Base-by-base conservation (phyloP, 2,888 invertebrate species). In the Acleris laterana region DNA sequence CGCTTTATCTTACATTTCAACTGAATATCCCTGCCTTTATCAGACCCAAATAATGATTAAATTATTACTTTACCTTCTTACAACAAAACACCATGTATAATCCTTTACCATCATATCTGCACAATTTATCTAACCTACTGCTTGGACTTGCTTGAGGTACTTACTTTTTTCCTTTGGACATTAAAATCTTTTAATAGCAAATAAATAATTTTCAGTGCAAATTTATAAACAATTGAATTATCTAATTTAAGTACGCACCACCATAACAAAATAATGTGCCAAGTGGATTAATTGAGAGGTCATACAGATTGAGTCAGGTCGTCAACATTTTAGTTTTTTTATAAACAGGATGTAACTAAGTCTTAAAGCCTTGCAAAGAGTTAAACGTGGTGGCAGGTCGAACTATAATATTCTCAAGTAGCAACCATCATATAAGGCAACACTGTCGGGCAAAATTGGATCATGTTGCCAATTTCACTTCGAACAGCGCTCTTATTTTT, bases 141-240 rank as follows among this genome's bases (percentile, higher is more conserved):
- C 60, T 61, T 65, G 65, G 65, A 65, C 65, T 61, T 61, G 60
- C 65, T 61, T 44, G 65, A 65, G 65, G 65, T 65, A 65, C 60
- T 60, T 25, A 60, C 25, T 42, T 52, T 25, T 49, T 53, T 48
- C 57, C 64, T 59, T 56, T 65, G 60, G 56, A 65, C 65, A 56
- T 56, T 42, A 53, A 65, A 55, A 19, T 58, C n/a, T n/a, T n/a
- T n/a, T n/a, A n/a, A n/a, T 64, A 63, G 51, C 20, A 63, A 60
- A 64, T 42, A 59, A 60, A 53, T 42, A 55, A 53, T 59, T n/a
- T 64, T 55, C 42, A 60, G 64, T 64, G 53, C 53, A 59, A 17
- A 19, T 62, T 62, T 56, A 3, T 16, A 60, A 38, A 55, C 16
- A 53, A 42, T 42, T 49, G 4, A 49, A 38, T 50, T 20, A 49